Evolutionary conservation across 2,888 invertebrate genomes (phyloP), one percentile per base, ranked within the genome.

Genomic region (Phyllotreta striolata): DNA sequence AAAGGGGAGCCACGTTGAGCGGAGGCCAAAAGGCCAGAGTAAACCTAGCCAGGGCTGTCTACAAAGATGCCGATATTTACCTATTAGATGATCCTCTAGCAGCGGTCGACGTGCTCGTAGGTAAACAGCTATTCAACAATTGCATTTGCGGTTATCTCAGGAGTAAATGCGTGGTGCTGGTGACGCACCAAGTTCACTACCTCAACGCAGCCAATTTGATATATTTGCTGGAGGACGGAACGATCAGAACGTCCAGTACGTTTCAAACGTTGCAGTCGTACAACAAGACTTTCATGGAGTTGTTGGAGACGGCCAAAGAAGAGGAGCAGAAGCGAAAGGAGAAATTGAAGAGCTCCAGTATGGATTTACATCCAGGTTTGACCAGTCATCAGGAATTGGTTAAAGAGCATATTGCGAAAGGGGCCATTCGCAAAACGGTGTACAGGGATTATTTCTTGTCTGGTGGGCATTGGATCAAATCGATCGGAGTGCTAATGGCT

Each of bases 91-190:
- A 96, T 82, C 95, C 95, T 0, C 82, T 96, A 34, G 91, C 93
- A 67, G 95, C 95, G 0, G 95, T 95, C 6, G 96, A 96, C 82
- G 87, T 93, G 0, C 91, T 91, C 77, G 95, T 95, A 1, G 93
- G 93, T 0, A 87, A 91, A 0, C 91, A 93, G 80, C 84, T 96
- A 71, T 95, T 95, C 81, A 92, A 95, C 76, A 87, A 90, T 74
- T 93, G 91, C 74, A 85, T 92, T 55, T 84, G 73, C 9, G 75
- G 85, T 3, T 87, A 88, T 72, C 81, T 93, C 67, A 83, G 85
- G 7, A 84, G 87, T 67, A 87, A 90, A 76, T 89, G 91, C 1
- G 81, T 89, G 13, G 85, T 93, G 47, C 84, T 93, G 14, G 90
- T 91, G 68, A 93, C 93, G 0, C 89, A 89, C 74, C 89, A 89